Evolutionary conservation across 30 jellyfish, hydroid and myxozoan genomes (phyloP).

Genomic region (Aurelia aurita complex sp. Pacific): DNA sequence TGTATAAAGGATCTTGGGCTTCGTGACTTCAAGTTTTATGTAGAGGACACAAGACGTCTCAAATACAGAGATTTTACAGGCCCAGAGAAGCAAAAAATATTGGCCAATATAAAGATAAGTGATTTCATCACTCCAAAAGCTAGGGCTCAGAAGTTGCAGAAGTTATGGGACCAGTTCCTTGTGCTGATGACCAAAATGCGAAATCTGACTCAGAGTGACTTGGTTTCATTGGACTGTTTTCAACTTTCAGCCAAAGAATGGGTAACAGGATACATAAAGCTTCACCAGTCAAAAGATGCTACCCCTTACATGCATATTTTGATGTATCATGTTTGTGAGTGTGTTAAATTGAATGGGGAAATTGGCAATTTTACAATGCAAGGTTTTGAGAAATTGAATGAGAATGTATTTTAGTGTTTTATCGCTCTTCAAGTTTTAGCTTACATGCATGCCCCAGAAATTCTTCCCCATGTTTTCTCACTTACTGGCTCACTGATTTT

Average conservation of each 20-base stretch:
- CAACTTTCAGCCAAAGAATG: background rate
- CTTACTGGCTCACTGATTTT: too few species aligned
- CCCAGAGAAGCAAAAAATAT: conserved; percentile 8
- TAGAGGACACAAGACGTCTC: conserved; percentile 6
- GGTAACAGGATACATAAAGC: background rate
- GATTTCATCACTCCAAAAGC: background rate
- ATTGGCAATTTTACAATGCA: conserved; percentile 5
- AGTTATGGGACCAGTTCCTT: conserved; percentile 4
- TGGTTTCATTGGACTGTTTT: background rate
- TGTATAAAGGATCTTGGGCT: background rate
- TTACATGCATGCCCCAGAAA: too few species aligned
- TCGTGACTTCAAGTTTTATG: background rate
- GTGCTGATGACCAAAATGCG: background rate
- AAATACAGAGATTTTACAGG: conserved; percentile 9
- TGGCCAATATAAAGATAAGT: background rate
- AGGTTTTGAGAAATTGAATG: too few species aligned
- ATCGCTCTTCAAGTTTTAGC: too few species aligned
- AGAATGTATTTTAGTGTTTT: too few species aligned
- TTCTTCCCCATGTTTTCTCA: too few species aligned
- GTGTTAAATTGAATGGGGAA: background rate
- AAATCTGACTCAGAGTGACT: background rate
- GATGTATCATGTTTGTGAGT: background rate
- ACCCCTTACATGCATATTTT: conserved; percentile 24
- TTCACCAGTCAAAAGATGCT: conserved; percentile 17
- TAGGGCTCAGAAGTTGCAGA: conserved; percentile 5